Percentiles rank a stretch among this genome's conserved stretches.
Conservation (phyloP, 2,113 vertebrate genomes). For the Zosterops borbonicus region DNA sequence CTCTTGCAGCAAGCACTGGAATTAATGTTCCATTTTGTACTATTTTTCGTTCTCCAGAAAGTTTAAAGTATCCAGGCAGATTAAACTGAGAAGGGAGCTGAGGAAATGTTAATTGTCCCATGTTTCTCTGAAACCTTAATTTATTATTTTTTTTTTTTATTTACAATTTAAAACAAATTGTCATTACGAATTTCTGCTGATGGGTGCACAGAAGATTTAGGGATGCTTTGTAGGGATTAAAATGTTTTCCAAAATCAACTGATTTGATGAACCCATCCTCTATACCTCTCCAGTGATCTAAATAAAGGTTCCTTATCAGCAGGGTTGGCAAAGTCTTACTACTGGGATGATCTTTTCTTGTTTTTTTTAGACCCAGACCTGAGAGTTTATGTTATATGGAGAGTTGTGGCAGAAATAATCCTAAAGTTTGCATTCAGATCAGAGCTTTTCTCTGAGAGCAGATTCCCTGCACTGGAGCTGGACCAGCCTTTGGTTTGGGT, state of each 20-base stretch:
- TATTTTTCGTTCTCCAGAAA: not conserved
- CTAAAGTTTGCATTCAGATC: not conserved
- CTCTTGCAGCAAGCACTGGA: not conserved
- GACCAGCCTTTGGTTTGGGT: not conserved
- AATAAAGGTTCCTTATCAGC: not conserved
- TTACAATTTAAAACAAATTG: not conserved
- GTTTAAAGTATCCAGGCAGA: conserved; percentile 6
- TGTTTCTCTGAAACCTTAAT: not conserved
- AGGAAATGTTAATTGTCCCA: not conserved
- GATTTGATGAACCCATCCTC: not conserved
- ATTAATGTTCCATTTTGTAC: conserved; percentile 9
- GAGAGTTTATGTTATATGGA: not conserved
- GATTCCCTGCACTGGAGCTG: not conserved
- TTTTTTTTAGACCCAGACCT: not conserved
- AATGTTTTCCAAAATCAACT: not conserved
- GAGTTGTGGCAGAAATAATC: not conserved
- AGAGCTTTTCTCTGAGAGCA: not conserved
- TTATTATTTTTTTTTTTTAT: not conserved
- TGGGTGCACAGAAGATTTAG: not conserved
- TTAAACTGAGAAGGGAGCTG: not conserved
- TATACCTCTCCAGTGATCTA: not conserved
- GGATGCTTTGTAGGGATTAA: not conserved
- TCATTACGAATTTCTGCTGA: not conserved
- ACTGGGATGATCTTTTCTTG: not conserved
- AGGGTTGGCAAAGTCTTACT: not conserved